A percentile compares a stretch with the other conserved stretches of the same genome.
Evolutionary conservation across 2,888 invertebrate genomes (phyloP).

Genomic region (Sesia bembeciformis): DNA sequence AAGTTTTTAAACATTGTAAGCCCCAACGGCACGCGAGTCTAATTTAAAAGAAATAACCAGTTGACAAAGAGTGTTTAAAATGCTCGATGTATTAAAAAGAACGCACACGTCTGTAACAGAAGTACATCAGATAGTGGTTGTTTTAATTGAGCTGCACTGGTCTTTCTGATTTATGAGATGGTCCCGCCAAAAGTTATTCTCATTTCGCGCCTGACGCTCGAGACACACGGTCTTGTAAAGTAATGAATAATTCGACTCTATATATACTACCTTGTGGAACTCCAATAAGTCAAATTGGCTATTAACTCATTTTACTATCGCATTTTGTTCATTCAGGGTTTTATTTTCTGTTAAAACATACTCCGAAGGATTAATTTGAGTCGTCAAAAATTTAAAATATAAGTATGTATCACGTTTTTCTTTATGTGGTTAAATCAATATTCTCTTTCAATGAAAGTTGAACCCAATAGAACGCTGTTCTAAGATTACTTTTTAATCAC

Average conservation of each 20-base stretch:
- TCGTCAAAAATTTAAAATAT: too few relatives aligned
- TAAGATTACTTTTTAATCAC: too few relatives aligned
- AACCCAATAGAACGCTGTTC: too few relatives aligned
- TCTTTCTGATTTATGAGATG: constrained; percentile 68
- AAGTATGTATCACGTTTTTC: too few relatives aligned
- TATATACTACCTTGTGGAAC: not conserved
- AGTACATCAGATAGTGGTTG: constrained; percentile 61
- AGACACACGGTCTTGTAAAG: not conserved
- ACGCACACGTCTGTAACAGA: constrained; percentile 35
- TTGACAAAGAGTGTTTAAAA: constrained; percentile 40
- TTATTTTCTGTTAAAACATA: too few relatives aligned
- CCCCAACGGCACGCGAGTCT: too few relatives aligned
- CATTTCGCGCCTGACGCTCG: constrained; percentile 46
- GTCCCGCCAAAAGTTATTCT: constrained; percentile 65
- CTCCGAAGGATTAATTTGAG: too few relatives aligned
- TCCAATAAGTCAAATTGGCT: not conserved
- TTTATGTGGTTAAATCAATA: too few relatives aligned
- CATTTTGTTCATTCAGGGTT: too few relatives aligned
- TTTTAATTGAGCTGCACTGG: constrained; percentile 71
- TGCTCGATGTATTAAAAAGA: constrained; percentile 20
- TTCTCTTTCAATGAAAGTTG: too few relatives aligned
- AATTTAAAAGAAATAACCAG: constrained; percentile 9
- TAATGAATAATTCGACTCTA: not conserved
- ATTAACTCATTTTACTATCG: too few relatives aligned
- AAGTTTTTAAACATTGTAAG: too few relatives aligned